phyloP scores from a whole-genome alignment of 1,140 invertebrate species.

The Zaprionus africanus region DNA sequence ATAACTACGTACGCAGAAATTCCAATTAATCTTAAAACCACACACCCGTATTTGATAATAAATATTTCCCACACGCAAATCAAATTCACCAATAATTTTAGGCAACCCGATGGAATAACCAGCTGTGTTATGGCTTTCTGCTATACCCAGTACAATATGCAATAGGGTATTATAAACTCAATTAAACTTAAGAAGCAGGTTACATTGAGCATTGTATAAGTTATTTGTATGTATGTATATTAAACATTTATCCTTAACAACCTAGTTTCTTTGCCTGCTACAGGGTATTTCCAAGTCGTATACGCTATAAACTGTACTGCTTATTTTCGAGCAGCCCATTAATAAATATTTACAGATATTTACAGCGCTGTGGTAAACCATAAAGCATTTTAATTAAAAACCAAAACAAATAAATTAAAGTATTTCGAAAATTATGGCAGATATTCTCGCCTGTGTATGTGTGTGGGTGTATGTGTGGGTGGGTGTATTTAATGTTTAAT shows the following conservation, averaged over 20 bases:
- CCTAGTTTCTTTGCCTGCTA: background rate
- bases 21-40: background rate
- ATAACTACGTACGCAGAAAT: background rate
- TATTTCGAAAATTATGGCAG: conserved; percentile 18
- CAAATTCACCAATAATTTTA: background rate
- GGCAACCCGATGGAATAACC: background rate
- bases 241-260: no score
- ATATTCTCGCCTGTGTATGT: conserved; percentile 1
- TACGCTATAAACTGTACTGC: background rate
- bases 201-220: no score
- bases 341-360: conserved; percentile 40
- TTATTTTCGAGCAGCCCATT: conserved; percentile 9
- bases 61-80: background rate
- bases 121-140: background rate
- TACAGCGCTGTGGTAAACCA: conserved; percentile 26
- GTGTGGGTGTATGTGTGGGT: background rate
- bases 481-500: conserved; percentile 11
- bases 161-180: background rate
- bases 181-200: no score
- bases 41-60: background rate
- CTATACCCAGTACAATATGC: background rate
- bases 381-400: conserved; percentile 45
- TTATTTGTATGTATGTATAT: no score
- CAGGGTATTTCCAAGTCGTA: background rate
- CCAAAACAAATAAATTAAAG: conserved; percentile 30